A percentile compares a stretch with the other conserved stretches of the same genome.
Conservation (phyloP, 2,797 vertebrate genomes). For the Pantherophis vulpinus region DNA sequence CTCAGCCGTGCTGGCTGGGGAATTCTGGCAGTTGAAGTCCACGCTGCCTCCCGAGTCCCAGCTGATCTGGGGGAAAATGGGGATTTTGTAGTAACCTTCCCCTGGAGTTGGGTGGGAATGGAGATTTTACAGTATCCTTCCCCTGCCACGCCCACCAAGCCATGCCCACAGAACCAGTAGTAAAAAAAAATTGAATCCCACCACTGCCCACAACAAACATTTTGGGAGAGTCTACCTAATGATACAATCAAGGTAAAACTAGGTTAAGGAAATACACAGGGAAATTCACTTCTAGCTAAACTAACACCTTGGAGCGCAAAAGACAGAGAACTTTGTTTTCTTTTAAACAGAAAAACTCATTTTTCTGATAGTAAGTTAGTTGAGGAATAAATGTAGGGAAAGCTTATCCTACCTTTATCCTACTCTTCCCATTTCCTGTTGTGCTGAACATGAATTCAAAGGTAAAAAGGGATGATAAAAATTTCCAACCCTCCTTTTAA, state of each 20-base stretch:
- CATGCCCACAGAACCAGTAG: no score
- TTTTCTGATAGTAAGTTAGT: not conserved
- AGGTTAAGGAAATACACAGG: not conserved
- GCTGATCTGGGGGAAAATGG: no score
- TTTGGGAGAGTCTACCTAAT: not conserved
- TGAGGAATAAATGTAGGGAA: not conserved
- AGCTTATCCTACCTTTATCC: not conserved
- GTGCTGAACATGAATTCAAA: not conserved
- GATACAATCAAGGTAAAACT: not conserved
- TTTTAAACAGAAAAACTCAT: not conserved
- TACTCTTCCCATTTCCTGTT: not conserved
- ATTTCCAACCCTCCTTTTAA: not conserved
- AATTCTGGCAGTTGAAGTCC: not conserved
- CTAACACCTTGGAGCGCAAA: conserved; percentile 18
- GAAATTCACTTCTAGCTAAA: not conserved
- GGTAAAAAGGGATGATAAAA: not conserved
- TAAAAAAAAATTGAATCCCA: no score
- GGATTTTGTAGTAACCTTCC: no score
- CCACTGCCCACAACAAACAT: not conserved
- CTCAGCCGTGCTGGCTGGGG: not conserved
- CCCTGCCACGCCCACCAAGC: no score
- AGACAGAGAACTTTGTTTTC: conserved; percentile 35
- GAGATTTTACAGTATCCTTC: no score
- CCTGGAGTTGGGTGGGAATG: no score
- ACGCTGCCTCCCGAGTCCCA: no score